These are phyloP conservation scores for Eleutherodactylus coqui DNA, from an alignment of 2,797 vertebrate genomes.

Conservation along the genomic window DNA sequence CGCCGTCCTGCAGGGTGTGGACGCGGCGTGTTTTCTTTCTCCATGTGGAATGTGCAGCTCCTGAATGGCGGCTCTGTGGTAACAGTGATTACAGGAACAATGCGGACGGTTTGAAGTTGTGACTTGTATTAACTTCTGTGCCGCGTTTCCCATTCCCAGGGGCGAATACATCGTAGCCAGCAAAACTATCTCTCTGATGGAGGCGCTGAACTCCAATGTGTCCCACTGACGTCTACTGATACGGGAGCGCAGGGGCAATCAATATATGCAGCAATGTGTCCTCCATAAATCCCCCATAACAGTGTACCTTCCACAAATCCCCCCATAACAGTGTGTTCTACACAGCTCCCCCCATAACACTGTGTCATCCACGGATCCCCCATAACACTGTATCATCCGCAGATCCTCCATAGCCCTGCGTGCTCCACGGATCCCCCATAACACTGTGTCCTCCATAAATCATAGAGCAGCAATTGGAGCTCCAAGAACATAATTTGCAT, in stretches of 20 bases:
- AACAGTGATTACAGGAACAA: constrained; percentile 26
- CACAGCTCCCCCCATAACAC: not conserved
- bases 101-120: constrained; percentile 9
- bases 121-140: constrained; percentile 11
- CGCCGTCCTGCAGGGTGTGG: not conserved
- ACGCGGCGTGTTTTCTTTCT: constrained; percentile 28
- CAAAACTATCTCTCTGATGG: not conserved
- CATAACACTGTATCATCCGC: not conserved
- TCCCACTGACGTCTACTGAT: too few species aligned
- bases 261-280: not conserved
- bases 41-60: constrained; percentile 25
- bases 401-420: not conserved
- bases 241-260: not conserved
- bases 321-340: not conserved
- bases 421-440: not conserved
- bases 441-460: not conserved
- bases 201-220: not conserved
- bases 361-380: not conserved
- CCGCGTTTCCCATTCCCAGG: not conserved
- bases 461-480: too few species aligned
- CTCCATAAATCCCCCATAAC: not conserved
- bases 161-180: not conserved
- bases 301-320: not conserved
- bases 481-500: too few species aligned
- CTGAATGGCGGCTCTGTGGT: not conserved